Evolutionary conservation across 2,797 vertebrate species (phyloP).

Genomic region (Prionace glauca): DNA sequence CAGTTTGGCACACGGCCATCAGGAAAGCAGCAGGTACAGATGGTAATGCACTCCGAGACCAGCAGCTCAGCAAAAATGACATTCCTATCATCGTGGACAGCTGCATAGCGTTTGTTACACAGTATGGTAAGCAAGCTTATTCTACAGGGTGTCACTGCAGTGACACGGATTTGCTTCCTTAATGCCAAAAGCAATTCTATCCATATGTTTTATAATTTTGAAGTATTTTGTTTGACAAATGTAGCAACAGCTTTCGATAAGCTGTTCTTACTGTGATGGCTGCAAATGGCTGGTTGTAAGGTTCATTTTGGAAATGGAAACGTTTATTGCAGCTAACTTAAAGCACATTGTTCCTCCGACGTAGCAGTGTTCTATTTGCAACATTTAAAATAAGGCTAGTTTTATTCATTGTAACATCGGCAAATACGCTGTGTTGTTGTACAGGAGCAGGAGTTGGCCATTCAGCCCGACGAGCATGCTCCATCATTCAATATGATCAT

Average conservation of each 20-base stretch:
- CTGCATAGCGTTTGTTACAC: constrained; percentile 93
- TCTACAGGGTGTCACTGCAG: constrained; percentile 10
- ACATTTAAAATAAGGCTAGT: not conserved
- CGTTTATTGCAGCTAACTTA: not conserved
- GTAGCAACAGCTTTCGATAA: not conserved
- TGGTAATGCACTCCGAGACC: constrained; percentile 78
- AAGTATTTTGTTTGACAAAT: constrained; percentile 35
- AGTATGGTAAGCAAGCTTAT: constrained; percentile 75
- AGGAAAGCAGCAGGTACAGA: constrained; percentile 83
- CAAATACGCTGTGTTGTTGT: not conserved
- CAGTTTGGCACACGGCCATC: constrained; percentile 84
- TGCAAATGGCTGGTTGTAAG: not conserved
- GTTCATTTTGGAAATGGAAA: not conserved
- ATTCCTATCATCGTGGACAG: constrained; percentile 91
- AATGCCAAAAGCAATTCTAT: constrained; percentile 23
- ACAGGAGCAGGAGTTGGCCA: not conserved
- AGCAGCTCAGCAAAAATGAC: constrained; percentile 91
- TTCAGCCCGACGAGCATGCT: too few relatives aligned
- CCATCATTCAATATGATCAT: too few relatives aligned
- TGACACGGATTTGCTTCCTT: constrained; percentile 16
- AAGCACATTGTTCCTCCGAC: not conserved
- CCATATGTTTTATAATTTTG: constrained; percentile 27
- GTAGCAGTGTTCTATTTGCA: not conserved
- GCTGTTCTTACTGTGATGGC: not conserved
- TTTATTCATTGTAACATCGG: not conserved